A percentile compares a stretch with the other conserved stretches of the same genome.
phyloP scores from a whole-genome alignment of 1,140 invertebrate species.

The Trichogramma pretiosum region DNA sequence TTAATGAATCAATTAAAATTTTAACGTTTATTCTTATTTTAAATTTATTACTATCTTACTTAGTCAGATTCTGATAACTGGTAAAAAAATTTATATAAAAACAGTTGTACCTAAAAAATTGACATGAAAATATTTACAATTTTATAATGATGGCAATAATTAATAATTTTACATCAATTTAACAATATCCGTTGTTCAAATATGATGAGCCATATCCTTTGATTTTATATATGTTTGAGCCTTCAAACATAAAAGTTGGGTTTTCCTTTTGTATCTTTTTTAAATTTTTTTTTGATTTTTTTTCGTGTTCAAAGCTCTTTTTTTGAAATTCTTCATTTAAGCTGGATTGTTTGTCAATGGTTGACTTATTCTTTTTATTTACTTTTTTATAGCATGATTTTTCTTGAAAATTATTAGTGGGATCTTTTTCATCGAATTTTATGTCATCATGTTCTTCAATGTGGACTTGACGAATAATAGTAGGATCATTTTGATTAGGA shows the following conservation, averaged over 20 bases:
- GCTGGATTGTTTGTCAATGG: background rate
- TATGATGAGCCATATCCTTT: conserved; percentile 33
- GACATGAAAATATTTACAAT: background rate
- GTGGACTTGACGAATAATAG: conserved; percentile 5
- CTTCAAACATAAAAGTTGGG: conserved; percentile 29
- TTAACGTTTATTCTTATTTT: no score
- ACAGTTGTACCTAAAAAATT: background rate
- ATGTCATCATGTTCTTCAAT: conserved; percentile 21
- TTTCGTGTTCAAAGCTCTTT: background rate
- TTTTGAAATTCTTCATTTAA: conserved; percentile 11
- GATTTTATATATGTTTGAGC: conserved; percentile 37
- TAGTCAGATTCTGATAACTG: no score
- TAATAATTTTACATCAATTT: no score
- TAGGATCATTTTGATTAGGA: conserved; percentile 1
- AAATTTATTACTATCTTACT: no score
- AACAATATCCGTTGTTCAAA: no score
- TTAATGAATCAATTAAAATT: no score
- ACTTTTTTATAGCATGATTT: conserved; percentile 11
- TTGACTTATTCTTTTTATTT: conserved; percentile 5
- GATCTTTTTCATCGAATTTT: conserved; percentile 5
- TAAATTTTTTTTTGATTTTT: conserved; percentile 6
- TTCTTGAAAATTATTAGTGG: background rate
- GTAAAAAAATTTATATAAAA: background rate
- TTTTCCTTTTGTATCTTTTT: conserved; percentile 13
- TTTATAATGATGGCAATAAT: conserved; percentile 1